phyloP scores from a whole-genome alignment of 2,888 invertebrate species.

The Cryptus viduatorius region DNA sequence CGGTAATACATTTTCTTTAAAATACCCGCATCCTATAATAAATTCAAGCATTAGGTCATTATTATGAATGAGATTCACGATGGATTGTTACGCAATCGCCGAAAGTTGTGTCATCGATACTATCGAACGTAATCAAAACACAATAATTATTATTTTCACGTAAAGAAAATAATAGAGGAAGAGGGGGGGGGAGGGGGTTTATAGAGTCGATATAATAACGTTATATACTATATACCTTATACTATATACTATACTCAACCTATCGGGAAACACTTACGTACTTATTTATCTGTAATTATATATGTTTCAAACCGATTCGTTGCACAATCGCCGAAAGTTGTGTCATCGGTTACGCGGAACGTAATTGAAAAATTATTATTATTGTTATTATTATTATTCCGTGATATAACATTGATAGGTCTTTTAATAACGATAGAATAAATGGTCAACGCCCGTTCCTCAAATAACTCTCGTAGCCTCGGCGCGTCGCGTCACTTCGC shows the following conservation, averaged over 20 bases:
- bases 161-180: too few species aligned
- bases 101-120: conserved; percentile 16
- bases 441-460: conserved; percentile 11
- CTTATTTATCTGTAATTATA: neutral
- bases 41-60: conserved; percentile 19
- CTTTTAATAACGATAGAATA: neutral
- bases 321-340: conserved; percentile 8
- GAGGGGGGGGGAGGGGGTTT: too few species aligned
- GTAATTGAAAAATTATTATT: neutral
- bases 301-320: neutral
- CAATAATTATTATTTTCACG: neutral
- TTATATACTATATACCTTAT: too few species aligned
- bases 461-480: neutral
- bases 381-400: neutral
- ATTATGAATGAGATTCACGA: neutral
- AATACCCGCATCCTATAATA: conserved; percentile 14
- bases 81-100: neutral
- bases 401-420: conserved; percentile 1
- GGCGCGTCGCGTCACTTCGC: conserved; percentile 21
- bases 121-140: neutral
- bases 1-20: conserved; percentile 11
- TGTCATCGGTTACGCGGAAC: conserved; percentile 4
- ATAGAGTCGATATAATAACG: too few species aligned
- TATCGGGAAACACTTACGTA: too few species aligned
- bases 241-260: too few species aligned